A percentile compares a stretch with the other conserved stretches of the same genome.
Evolutionary conservation across 1,140 invertebrate species (phyloP).

Genomic region (Spodoptera frugiperda): DNA sequence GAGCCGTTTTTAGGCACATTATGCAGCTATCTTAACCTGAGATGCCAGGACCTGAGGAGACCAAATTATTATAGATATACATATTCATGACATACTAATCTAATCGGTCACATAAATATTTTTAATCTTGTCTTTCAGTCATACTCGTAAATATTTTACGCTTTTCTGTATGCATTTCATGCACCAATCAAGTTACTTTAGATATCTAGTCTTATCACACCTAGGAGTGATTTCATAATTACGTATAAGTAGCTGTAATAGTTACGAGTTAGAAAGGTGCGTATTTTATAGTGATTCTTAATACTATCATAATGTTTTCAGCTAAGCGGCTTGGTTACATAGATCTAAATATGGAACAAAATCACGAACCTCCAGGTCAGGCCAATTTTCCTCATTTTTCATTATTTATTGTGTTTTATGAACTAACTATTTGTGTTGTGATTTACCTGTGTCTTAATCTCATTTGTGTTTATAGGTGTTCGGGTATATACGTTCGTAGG

Average conservation of each 20-base stretch:
- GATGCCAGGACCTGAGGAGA: neutral
- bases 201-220: conserved; percentile 24
- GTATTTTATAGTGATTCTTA: conserved; percentile 17
- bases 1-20: neutral
- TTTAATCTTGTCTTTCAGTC: too few species aligned
- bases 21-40: neutral
- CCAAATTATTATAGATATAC: too few species aligned
- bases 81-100: too few species aligned
- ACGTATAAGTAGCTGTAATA: neutral
- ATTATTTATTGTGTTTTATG: conserved; percentile 10
- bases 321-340: conserved; percentile 48
- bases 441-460: conserved; percentile 38
- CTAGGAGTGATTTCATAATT: conserved; percentile 17
- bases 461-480: conserved; percentile 69
- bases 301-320: conserved; percentile 48
- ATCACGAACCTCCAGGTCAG: conserved; percentile 43
- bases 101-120: too few species aligned
- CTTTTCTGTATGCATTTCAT: neutral
- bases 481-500: conserved; percentile 76
- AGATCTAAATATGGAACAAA: conserved; percentile 55
- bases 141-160: neutral
- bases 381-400: neutral
- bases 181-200: conserved; percentile 11
- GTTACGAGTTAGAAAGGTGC: neutral
- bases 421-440: conserved; percentile 23